Evolutionary conservation across 1,140 invertebrate species (phyloP), one percentile per base, ranked within the genome.

Genomic region (Macrotrachela quadricornifera): DNA sequence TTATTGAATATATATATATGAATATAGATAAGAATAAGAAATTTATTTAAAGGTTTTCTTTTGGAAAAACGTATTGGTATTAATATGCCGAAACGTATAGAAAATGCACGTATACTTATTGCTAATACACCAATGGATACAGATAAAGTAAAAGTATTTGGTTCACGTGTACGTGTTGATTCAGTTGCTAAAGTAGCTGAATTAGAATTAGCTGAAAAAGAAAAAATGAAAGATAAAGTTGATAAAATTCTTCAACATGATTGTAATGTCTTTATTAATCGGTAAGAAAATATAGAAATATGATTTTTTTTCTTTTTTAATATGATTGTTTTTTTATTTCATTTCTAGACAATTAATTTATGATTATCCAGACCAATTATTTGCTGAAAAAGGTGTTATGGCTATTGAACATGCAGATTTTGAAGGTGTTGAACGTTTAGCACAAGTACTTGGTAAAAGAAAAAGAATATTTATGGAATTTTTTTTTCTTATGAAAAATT

Each of bases 121-220:
- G 92, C 92, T n/a, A 99, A 99, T 65, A 99, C 94, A 39, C 86
- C 94, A 0, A 99, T 99, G 94, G 94, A 99, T 68, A 91, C 90
- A 16, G 94, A 99, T 64, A 99, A 99, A 73, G 94, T 99, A 58
- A 97, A 96, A 76, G 84, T 71, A 50, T 99, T 97, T 75, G 92
- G 91, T 50, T 94, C 90, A 14, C 80, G 86, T 59, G 88, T 97
- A 52, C 80, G 86, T 62, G 91, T 97, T 1, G 92, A 99, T 69
- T 92, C 88, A 0, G 81, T 96, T 73, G 82, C 91, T 3, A 96
- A 97, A 70, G 87, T 99, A 54, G 92, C 92, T 14, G 91, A 99
- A 65, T 70, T 99, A 46, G 94, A 99, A 73, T 64, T 83, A 30
- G 91, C 92, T 17, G 94, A 99, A 64, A 97, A 96, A 67, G 85